Evolutionary conservation across 1,140 invertebrate species (phyloP), one percentile per base, ranked within the genome.

Genomic region (Tetramorium parvispinum): DNA sequence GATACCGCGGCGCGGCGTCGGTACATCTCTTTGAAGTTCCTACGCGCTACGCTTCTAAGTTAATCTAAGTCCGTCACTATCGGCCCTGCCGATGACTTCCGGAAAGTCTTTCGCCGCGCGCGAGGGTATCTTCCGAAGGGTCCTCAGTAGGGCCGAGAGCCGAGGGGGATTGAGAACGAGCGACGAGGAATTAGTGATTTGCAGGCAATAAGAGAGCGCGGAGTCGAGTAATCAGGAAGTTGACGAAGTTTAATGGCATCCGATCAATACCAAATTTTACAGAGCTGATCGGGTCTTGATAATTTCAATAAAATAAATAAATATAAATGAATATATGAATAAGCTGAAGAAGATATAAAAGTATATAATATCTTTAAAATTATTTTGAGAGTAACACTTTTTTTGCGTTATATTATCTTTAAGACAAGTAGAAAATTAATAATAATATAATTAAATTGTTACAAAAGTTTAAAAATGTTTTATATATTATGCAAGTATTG

Each of bases 1-100:
- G 88, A 27, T 53, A 32, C 77, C 77, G 61, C 85, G 83, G 27
- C 86, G 51, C 46, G 49, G 46, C 86, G 27, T 71, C 85, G 77
- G 46, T 59, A 87, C 83, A 66, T 79, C 85, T 77, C 85, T 87
- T 87, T 87, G 90, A 91, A 85, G 77, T 91, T 91, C 4, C 85
- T 40, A 32, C 21, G 61, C 70, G 68, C 63, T 55, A 55, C 71
- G 85, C 78, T 86, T 61, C 83, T 71, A 90, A 89, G 85, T 91
- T 91, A 91, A 91, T 91, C 89, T 55, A 91, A 90, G 89, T 91
- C 89, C 78, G 75, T 85, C 86, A 61, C 86, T 89, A 82, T 82
- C 79, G 66, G 79, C 24, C 78, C 78, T 82, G 78, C 51, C 79
- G 79, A 82, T 82, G 79, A 82, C 79, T 82, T 73, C 40, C 79